These are phyloP conservation scores for Cephalotes varians DNA, from an alignment of 2,888 invertebrate genomes.

Conservation along the genomic window DNA sequence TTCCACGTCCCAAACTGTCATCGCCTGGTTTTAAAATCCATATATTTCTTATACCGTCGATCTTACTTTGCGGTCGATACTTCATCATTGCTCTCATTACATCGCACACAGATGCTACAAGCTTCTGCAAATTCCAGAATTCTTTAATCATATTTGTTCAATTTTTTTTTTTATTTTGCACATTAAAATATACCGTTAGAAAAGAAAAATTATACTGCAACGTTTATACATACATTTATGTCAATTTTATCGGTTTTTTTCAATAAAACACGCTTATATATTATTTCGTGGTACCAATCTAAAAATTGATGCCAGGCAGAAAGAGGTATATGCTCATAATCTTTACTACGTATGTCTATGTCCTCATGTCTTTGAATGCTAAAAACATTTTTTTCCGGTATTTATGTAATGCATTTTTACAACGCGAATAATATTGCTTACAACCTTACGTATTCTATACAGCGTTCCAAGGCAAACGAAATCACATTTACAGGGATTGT, in stretches of 20 bases:
- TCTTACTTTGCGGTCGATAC: slow-evolving; percentile 61
- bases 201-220: neutral
- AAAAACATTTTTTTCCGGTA: slow-evolving; percentile 9
- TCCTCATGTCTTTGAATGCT: slow-evolving; percentile 67
- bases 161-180: neutral
- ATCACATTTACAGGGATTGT: slow-evolving; percentile 63
- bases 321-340: slow-evolving; percentile 16
- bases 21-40: slow-evolving; percentile 73
- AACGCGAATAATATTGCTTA: neutral
- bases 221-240: slow-evolving; percentile 54
- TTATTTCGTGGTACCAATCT: slow-evolving; percentile 60
- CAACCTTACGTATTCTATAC: slow-evolving; percentile 69
- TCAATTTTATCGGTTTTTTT: slow-evolving; percentile 55
- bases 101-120: slow-evolving; percentile 49
- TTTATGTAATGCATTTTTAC: neutral
- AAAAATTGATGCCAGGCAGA: slow-evolving; percentile 66
- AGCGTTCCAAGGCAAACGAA: slow-evolving; percentile 68
- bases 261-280: slow-evolving; percentile 57
- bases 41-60: slow-evolving; percentile 71
- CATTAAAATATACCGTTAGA: neutral
- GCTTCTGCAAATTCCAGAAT: slow-evolving; percentile 45
- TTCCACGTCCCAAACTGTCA: slow-evolving; percentile 69
- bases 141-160: neutral
- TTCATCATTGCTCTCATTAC: slow-evolving; percentile 54
- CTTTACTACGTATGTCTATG: slow-evolving; percentile 60